These are phyloP conservation scores for Tragelaphus buxtoni DNA, from an alignment of 2,113 vertebrate genomes.

Conservation along the genomic window DNA sequence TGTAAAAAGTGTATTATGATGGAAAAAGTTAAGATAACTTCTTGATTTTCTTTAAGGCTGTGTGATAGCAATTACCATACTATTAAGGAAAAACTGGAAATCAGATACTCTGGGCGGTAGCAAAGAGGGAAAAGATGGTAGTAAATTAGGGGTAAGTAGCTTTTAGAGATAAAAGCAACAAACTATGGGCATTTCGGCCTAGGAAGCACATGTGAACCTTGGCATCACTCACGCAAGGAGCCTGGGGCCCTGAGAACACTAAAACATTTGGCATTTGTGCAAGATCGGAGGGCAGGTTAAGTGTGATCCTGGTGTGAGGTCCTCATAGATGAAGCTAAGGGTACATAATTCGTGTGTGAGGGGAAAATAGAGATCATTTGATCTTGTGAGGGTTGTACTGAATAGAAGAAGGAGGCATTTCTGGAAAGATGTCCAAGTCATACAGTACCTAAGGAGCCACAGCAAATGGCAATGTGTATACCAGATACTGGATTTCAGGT, in stretches of 20 bases:
- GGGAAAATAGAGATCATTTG: background rate
- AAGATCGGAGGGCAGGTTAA: background rate
- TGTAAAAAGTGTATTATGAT: background rate
- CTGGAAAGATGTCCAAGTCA: background rate
- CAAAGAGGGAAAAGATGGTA: background rate
- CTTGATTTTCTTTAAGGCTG: background rate
- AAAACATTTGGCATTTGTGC: background rate
- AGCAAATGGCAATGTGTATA: background rate
- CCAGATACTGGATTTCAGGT: background rate
- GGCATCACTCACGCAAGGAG: background rate
- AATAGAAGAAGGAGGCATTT: background rate
- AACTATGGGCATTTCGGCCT: background rate
- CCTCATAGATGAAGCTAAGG: background rate
- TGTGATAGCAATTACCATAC: background rate
- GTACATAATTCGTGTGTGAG: background rate
- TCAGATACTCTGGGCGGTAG: background rate
- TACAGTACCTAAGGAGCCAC: background rate
- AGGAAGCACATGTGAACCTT: background rate
- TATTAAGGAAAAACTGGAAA: background rate
- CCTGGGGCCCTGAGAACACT: background rate
- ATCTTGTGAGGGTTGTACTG: background rate
- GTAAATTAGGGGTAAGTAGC: background rate
- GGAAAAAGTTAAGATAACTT: background rate
- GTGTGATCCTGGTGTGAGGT: background rate
- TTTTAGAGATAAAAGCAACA: background rate